A percentile compares a stretch with the other conserved stretches of the same genome.
Conservation (phyloP, 1,140 invertebrate species). For the Ceratina japonica region DNA sequence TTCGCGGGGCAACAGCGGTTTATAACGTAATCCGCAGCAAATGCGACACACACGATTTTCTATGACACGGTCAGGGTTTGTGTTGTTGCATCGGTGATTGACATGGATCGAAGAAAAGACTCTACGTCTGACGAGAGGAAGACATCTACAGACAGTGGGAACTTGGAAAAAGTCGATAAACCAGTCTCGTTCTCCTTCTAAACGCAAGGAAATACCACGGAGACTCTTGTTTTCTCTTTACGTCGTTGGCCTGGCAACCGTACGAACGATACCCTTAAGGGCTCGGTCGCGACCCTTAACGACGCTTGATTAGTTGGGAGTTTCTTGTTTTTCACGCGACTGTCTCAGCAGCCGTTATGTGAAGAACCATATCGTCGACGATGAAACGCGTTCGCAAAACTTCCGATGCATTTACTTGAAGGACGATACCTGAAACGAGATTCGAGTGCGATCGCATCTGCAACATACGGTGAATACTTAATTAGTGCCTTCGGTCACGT, state of each 20-base stretch:
- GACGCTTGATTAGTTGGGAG: background rate
- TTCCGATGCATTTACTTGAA: background rate
- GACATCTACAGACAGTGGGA: background rate
- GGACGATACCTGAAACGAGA: background rate
- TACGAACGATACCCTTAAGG: constrained; percentile 53
- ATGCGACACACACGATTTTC: no score
- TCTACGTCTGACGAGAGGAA: background rate
- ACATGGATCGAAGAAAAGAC: no score
- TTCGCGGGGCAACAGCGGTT: no score
- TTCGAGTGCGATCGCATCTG: background rate
- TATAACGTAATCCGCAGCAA: no score
- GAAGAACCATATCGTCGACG: background rate
- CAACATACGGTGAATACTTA: constrained; percentile 19
- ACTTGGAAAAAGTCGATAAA: constrained; percentile 31
- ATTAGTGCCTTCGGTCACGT: constrained; percentile 41
- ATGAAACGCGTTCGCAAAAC: background rate
- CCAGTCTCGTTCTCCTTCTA: constrained; percentile 25
- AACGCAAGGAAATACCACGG: constrained; percentile 29
- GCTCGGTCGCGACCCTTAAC: constrained; percentile 22
- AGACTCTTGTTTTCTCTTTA: constrained; percentile 57
- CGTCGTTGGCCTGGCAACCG: constrained; percentile 61
- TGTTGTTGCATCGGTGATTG: no score
- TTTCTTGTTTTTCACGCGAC: constrained; percentile 18
- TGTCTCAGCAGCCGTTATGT: constrained; percentile 22
- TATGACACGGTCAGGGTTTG: no score